Evolutionary conservation across 2,888 invertebrate genomes (phyloP).

Genomic region (Ctena decussata): DNA sequence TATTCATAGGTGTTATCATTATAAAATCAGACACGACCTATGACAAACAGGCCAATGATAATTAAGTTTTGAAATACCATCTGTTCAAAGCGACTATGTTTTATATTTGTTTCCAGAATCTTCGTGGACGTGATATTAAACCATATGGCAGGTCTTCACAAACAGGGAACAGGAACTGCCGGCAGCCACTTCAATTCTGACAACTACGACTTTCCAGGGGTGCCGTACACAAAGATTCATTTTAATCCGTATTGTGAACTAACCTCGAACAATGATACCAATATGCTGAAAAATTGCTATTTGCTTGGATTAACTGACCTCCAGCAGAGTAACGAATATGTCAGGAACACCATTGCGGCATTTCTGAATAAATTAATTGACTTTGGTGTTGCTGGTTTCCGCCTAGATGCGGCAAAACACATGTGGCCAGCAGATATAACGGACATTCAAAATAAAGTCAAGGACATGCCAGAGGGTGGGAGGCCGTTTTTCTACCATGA

Average conservation of each 20-base stretch:
- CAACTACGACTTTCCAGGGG: conserved; percentile 85
- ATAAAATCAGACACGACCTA: too few relatives aligned
- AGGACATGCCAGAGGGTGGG: conserved; percentile 78
- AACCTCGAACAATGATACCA: conserved; percentile 77
- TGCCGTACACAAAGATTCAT: conserved; percentile 88
- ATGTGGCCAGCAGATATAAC: conserved; percentile 83
- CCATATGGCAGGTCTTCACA: conserved; percentile 91
- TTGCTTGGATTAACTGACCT: conserved; percentile 92
- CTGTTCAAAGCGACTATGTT: too few relatives aligned
- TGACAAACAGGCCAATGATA: too few relatives aligned
- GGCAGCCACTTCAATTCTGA: conserved; percentile 87
- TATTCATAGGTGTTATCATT: too few relatives aligned
- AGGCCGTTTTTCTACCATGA: conserved; percentile 82
- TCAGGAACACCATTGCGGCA: conserved; percentile 77
- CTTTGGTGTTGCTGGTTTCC: conserved; percentile 83
- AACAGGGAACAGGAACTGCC: conserved; percentile 89
- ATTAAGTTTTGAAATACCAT: too few relatives aligned
- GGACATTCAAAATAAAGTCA: conserved; percentile 67
- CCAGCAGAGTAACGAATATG: conserved; percentile 89
- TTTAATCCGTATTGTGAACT: conserved; percentile 89
- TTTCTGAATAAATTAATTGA: conserved; percentile 78
- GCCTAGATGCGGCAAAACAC: conserved; percentile 84
- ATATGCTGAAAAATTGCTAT: conserved; percentile 91
- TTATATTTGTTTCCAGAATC: too few relatives aligned
- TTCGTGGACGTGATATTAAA: conserved; percentile 94